Percentiles rank a stretch among this genome's conserved stretches.
Evolutionary conservation across 64 coral and sea anemone species (phyloP).

Genomic region (Stichodactyla mertensii): DNA sequence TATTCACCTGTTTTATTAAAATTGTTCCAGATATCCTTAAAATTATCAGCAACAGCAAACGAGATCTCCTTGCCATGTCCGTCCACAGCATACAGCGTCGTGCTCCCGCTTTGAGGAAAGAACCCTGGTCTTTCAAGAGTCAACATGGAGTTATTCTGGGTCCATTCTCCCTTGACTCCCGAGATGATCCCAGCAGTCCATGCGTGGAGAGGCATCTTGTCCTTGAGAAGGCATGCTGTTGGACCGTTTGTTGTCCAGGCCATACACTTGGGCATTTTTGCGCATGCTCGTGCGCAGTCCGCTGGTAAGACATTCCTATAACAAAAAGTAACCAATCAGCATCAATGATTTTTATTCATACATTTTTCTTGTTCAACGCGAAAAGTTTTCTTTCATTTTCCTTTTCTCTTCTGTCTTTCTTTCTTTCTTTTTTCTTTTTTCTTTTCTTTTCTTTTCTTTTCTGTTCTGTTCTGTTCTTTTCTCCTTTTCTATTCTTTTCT

Average conservation of each 20-base stretch:
- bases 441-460: too few species aligned
- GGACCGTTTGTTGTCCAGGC: constrained; percentile 90
- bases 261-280: constrained; percentile 79
- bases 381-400: too few species aligned
- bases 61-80: constrained; percentile 37
- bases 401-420: too few species aligned
- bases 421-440: too few species aligned
- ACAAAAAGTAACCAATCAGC: background rate
- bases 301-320: constrained; percentile 72
- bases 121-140: constrained; percentile 69
- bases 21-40: constrained; percentile 61
- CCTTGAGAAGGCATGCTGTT: constrained; percentile 82
- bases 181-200: constrained; percentile 80
- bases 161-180: constrained; percentile 78
- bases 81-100: constrained; percentile 54
- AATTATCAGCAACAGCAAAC: constrained; percentile 75
- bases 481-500: too few species aligned
- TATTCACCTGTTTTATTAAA: constrained; percentile 57
- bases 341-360: background rate
- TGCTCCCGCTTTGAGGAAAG: constrained; percentile 84
- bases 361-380: background rate
- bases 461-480: too few species aligned
- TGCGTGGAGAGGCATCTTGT: constrained; percentile 80
- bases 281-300: constrained; percentile 74
- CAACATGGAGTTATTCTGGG: constrained; percentile 53